These are phyloP conservation scores for Bombus waltoni DNA, from an alignment of 1,140 invertebrate genomes.

Conservation along the genomic window DNA sequence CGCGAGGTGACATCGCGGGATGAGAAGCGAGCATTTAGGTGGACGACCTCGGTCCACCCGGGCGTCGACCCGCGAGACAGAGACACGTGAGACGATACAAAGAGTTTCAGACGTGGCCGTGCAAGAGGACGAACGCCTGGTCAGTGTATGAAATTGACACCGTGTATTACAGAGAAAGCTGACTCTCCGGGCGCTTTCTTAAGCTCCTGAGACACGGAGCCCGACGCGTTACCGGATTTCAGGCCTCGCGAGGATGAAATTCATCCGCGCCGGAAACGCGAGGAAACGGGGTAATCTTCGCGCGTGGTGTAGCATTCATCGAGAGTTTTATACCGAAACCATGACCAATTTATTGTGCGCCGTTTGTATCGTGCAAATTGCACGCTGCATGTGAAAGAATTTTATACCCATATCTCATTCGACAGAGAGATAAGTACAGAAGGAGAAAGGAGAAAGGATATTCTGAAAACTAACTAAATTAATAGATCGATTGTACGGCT, in stretches of 20 bases:
- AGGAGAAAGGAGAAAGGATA: no score
- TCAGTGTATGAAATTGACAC: constrained; percentile 64
- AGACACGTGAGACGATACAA: constrained; percentile 51
- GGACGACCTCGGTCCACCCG: constrained; percentile 37
- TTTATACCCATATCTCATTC: no score
- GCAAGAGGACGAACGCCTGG: constrained; percentile 13
- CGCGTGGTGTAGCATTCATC: constrained; percentile 1
- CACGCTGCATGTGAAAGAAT: not conserved
- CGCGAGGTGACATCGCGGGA: not conserved
- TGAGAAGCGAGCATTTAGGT: constrained; percentile 28
- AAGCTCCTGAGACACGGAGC: constrained; percentile 45
- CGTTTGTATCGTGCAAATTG: no score
- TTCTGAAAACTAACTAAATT: no score
- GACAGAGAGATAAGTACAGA: no score
- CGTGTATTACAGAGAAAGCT: constrained; percentile 59
- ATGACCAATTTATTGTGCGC: not conserved
- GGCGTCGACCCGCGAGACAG: constrained; percentile 57
- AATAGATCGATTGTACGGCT: no score
- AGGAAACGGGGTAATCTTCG: constrained; percentile 36
- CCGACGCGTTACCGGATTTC: constrained; percentile 58
- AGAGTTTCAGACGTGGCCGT: constrained; percentile 37
- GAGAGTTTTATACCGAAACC: not conserved
- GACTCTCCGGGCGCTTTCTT: constrained; percentile 56
- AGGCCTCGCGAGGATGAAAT: constrained; percentile 54
- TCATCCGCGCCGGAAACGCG: constrained; percentile 48